Percentiles rank a stretch among this genome's conserved stretches.
phyloP scores from a whole-genome alignment of 2,888 invertebrate genomes.

The Aphidoletes aphidimyza region DNA sequence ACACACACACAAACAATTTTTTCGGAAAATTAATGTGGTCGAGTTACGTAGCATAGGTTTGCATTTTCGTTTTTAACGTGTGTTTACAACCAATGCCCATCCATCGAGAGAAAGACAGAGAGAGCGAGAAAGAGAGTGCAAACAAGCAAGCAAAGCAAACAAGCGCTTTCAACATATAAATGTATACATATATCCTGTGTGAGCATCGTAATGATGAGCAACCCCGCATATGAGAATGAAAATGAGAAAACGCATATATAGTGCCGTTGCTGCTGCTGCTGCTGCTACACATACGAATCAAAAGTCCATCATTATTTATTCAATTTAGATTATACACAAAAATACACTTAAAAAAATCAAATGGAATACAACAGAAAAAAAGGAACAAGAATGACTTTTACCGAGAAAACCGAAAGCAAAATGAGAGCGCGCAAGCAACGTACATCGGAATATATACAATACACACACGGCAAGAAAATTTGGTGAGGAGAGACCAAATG shows the following conservation, averaged over 20 bases:
- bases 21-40: constrained; percentile 34
- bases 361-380: not conserved
- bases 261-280: not conserved
- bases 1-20: no score
- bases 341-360: constrained; percentile 45
- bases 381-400: not conserved
- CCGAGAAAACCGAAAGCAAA: constrained; percentile 26
- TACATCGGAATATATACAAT: not conserved
- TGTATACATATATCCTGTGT: not conserved
- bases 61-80: not conserved
- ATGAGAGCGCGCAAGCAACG: no score
- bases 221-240: constrained; percentile 33
- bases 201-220: constrained; percentile 15
- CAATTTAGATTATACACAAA: constrained; percentile 49
- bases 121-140: no score
- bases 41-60: not conserved
- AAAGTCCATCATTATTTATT: constrained; percentile 44
- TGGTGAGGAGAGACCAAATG: not conserved
- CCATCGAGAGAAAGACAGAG: not conserved
- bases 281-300: constrained; percentile 31
- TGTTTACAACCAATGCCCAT: constrained; percentile 1
- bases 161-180: no score
- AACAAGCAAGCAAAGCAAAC: no score
- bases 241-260: constrained; percentile 27
- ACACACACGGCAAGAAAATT: no score